Conservation (phyloP, 2,113 vertebrate genomes). For the Baryphthengus martii region DNA sequence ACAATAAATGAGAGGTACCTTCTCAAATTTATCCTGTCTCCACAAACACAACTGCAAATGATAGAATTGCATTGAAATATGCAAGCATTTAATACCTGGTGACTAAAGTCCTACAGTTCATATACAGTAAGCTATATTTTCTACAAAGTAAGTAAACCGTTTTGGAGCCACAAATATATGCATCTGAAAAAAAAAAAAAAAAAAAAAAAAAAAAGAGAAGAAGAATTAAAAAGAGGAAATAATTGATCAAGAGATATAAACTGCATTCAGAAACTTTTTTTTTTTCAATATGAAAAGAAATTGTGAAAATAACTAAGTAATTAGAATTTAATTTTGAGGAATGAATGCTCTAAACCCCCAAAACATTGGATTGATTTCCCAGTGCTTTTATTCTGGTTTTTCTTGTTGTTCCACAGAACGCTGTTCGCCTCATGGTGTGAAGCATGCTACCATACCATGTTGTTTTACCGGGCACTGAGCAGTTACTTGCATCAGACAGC, state of each 20-base stretch:
- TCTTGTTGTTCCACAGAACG: not conserved
- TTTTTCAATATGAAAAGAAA: not conserved
- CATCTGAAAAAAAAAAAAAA: not conserved
- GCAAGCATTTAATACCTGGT: not conserved
- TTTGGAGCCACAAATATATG: not conserved
- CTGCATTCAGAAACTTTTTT: not conserved
- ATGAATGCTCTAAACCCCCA: not conserved
- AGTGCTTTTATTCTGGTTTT: not conserved
- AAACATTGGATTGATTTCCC: not conserved
- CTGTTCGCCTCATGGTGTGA: not conserved
- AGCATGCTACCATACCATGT: constrained; percentile 25
- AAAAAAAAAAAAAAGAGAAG: no score
- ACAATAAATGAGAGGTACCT: not conserved
- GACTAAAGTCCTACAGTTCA: not conserved
- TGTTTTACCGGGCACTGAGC: constrained; percentile 11
- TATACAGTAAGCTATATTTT: not conserved
- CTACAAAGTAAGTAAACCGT: not conserved
- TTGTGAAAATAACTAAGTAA: not conserved
- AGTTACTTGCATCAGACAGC: constrained; percentile 40
- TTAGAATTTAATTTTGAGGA: not conserved
- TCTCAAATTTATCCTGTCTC: not conserved
- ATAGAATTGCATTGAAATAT: not conserved
- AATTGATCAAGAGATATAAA: not conserved
- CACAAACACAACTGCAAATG: not conserved
- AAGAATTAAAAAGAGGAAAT: rapidly evolving